Evolutionary conservation across 1,140 invertebrate species (phyloP), one percentile per base, ranked within the genome.

Genomic region (Caenorhabditis tropicalis): DNA sequence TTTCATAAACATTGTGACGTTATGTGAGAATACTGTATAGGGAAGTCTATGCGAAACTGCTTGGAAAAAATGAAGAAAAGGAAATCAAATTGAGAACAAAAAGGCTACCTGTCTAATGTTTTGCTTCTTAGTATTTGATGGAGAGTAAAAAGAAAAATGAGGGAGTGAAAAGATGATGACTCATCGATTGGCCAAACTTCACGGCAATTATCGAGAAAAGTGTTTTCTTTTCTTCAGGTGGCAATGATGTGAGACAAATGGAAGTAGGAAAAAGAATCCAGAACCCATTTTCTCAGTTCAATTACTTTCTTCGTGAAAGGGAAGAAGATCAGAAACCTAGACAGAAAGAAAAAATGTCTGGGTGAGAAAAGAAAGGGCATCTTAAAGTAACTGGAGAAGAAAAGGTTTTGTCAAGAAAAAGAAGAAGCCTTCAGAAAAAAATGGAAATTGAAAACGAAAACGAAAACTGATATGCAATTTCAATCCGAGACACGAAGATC

Each of bases 131-230:
- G 65, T 74, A 74, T 74, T 74, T 65, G 31, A 36, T 19, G 58
- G 58, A 36, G 58, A 65, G 58, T 65, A 36, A 65, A 33, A 65
- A 65, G 65, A 74, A 36, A 43, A 43, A 19, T 16, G n/a, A 15
- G 65, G 12, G 12, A 12, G 58, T 19, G n/a, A 12, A 10, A 46
- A 15, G 31, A 65, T 12, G 10, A 29, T 74, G 65, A 74, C 65
- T 74, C 65, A 74, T 74, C 65, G 65, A 74, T 74, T 43, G 36
- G 36, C 36, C 65, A 74, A 74, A 74, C 65, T 43, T 74, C 36
- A 39, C 65, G 65, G 36, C 65, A 74, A 74, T 74, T 74, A 74
- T 74, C 36, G 65, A 74, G 65, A 74, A 74, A 43, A 9, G 36
- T 74, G n/a, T 74, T 74, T 39, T 74, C 5, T 74, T 10, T 43